A percentile compares a stretch with the other conserved stretches of the same genome.
Evolutionary conservation across 2,888 invertebrate species (phyloP).

Genomic region (Plagodis pulveraria): DNA sequence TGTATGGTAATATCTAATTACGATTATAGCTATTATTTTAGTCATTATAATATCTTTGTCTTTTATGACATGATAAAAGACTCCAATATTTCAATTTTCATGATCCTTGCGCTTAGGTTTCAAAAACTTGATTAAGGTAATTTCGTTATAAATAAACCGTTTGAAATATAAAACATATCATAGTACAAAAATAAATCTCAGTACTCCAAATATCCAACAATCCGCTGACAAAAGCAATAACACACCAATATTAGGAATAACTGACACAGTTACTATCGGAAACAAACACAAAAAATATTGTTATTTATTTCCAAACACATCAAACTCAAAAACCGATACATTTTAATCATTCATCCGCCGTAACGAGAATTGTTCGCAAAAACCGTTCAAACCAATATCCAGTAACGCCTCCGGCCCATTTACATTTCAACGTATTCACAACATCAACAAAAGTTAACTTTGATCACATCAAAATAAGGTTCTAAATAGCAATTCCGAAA

Average conservation of each 20-base stretch:
- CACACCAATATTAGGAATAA: slow-evolving; percentile 1
- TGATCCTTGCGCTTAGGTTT: too few species aligned
- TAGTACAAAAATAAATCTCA: not conserved
- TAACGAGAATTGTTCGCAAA: slow-evolving; percentile 58
- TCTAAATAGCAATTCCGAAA: slow-evolving; percentile 12
- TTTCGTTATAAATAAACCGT: not conserved
- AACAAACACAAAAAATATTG: slow-evolving; percentile 37
- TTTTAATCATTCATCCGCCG: slow-evolving; percentile 53
- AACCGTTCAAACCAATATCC: slow-evolving; percentile 65
- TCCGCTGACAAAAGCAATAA: slow-evolving; percentile 8
- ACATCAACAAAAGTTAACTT: slow-evolving; percentile 31
- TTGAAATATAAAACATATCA: not conserved
- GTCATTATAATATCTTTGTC: too few species aligned
- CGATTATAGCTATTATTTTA: too few species aligned
- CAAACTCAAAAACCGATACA: slow-evolving; percentile 54
- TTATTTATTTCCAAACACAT: slow-evolving; percentile 44
- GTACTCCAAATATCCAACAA: not conserved
- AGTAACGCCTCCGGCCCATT: slow-evolving; percentile 58
- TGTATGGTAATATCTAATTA: too few species aligned
- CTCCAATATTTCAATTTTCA: too few species aligned
- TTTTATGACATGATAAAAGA: too few species aligned
- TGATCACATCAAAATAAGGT: not conserved
- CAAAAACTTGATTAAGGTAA: not conserved
- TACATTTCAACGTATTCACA: slow-evolving; percentile 45
- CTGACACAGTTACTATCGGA: slow-evolving; percentile 1